These are phyloP conservation scores for Euwallacea similis DNA, from an alignment of 1,140 invertebrate species.

Conservation along the genomic window DNA sequence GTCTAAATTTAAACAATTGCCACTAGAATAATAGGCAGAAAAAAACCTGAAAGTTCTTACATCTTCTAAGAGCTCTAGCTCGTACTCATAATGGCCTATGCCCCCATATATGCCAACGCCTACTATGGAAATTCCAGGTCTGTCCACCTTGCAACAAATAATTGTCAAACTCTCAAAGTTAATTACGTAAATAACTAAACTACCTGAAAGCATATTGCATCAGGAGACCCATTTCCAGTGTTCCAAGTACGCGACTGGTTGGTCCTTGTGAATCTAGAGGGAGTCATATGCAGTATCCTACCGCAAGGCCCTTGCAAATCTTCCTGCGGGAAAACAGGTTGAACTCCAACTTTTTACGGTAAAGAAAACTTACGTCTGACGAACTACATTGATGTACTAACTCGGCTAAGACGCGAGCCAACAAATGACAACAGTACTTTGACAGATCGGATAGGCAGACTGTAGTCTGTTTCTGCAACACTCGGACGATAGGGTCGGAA, in stretches of 20 bases:
- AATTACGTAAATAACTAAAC: neutral
- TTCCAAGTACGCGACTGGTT: conserved; percentile 93
- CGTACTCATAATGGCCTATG: conserved; percentile 83
- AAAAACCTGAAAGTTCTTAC: conserved; percentile 40
- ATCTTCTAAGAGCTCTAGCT: conserved; percentile 89
- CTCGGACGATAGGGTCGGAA: conserved; percentile 68
- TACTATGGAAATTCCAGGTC: conserved; percentile 82
- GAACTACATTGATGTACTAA: conserved; percentile 78
- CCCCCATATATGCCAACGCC: conserved; percentile 91
- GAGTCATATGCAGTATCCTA: conserved; percentile 78
- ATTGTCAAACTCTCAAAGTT: neutral
- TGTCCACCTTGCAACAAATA: conserved; percentile 68
- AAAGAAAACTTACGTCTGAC: conserved; percentile 54
- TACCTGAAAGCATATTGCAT: conserved; percentile 85
- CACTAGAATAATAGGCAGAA: no score
- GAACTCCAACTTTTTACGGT: neutral
- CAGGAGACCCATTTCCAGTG: conserved; percentile 93
- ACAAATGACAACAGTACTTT: conserved; percentile 81
- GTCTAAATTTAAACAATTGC: conserved; percentile 37
- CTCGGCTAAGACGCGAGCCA: conserved; percentile 85
- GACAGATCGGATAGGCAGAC: conserved; percentile 67
- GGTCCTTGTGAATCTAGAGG: conserved; percentile 86
- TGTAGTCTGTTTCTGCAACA: conserved; percentile 62
- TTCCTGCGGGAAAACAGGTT: conserved; percentile 56
- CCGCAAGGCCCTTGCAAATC: conserved; percentile 66